phyloP scores from a whole-genome alignment of 2,113 vertebrate genomes.

The Agelaius phoeniceus region DNA sequence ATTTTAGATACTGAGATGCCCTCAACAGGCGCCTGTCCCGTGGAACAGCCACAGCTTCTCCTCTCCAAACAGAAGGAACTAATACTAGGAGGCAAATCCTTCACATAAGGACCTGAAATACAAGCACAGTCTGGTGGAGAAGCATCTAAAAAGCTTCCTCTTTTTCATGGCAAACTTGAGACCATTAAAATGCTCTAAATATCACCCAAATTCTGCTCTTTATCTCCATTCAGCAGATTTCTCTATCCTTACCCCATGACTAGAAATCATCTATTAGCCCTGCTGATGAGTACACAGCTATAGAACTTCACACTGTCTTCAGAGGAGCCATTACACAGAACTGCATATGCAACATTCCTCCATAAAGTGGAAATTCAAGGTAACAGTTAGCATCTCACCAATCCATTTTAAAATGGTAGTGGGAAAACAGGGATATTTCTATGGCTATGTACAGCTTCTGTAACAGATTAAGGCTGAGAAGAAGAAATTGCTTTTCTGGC shows the following conservation, averaged over 20 bases:
- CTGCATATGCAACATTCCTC: not conserved
- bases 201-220: not conserved
- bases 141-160: not conserved
- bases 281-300: not conserved
- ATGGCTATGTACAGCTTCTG: not conserved
- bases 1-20: not conserved
- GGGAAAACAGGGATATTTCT: not conserved
- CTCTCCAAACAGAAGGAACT: not conserved
- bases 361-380: not conserved
- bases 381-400: not conserved
- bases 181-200: not conserved
- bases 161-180: not conserved
- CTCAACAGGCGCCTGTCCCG: not conserved
- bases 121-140: not conserved
- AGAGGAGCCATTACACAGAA: not conserved
- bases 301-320: not conserved
- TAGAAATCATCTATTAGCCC: not conserved
- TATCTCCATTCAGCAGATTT: not conserved
- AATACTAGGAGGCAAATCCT: not conserved
- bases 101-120: not conserved
- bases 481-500: constrained; percentile 28
- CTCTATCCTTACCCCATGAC: not conserved
- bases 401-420: not conserved
- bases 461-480: not conserved
- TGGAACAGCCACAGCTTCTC: not conserved